Base-by-base conservation (phyloP, 2,888 invertebrate genomes). In the Drosophila nigricruria region DNA sequence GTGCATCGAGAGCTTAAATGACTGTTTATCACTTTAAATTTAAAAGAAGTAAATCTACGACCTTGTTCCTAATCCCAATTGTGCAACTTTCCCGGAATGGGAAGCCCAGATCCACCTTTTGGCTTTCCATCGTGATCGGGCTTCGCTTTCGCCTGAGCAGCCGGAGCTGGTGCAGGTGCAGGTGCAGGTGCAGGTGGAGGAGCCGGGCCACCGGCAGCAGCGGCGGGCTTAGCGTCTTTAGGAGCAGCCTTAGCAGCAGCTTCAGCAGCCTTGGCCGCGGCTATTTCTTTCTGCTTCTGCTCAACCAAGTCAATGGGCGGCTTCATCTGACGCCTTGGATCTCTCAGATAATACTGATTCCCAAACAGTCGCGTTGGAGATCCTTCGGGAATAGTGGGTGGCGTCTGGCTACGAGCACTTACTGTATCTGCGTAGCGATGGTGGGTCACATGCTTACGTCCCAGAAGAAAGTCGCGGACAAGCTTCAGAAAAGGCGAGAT, bases 381-480 rank as follows among this genome's bases (percentile, higher is more conserved):
- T 4, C 42, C 23, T 0, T 32, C 40, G 0, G 77, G 63, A 23
- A 68, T 49, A 0, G 10, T 2, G 0, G 77, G 70, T 0, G 58
- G 25, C 1, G 61, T 40, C 20, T 45, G 50, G 16, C 40, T 79
- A 2, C 66, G 70, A 6, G 61, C 43, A 5, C 76, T 71, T 2
- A 80, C 0, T 0, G 40, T 64, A 5, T 88, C 86, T 0, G 45
- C 52, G 2, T 56, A 76, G 0, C 83, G 83, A 32, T 61, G 70
- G 9, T 40, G 30, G 2, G 86, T 77, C 0, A 59, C 49, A 38
- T 88, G 77, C 1, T 59, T 70, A 10, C 84, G 79, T 1, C 84
- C 84, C 34, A 84, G 36, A 0, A 88, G 59, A 43, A 84, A 86
- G 18, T 88, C 60, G 6, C 84, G 86, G 1, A 84, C 1, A 0